A percentile compares a stretch with the other conserved stretches of the same genome.
These are phyloP conservation scores for Cydia pomonella DNA, from an alignment of 1,140 invertebrate genomes.

Conservation along the genomic window DNA sequence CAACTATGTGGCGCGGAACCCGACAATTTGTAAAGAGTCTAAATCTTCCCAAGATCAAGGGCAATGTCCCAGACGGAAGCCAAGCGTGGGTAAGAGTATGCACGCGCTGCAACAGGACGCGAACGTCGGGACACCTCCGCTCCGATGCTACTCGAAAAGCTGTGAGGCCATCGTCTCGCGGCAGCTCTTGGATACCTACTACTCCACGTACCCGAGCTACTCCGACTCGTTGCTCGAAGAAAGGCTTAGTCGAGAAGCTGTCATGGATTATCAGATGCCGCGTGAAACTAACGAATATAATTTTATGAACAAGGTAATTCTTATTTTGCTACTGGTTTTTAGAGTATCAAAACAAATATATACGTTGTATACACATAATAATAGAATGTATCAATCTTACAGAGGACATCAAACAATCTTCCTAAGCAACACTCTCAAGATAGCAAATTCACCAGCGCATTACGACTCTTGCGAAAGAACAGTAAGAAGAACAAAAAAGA, in stretches of 20 bases:
- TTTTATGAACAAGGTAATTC: slow-evolving; percentile 49
- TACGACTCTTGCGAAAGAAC: slow-evolving; percentile 54
- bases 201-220: slow-evolving; percentile 53
- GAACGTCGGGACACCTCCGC: slow-evolving; percentile 60
- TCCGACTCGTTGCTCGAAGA: slow-evolving; percentile 68
- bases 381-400: slow-evolving; percentile 41
- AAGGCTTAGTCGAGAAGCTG: slow-evolving; percentile 51
- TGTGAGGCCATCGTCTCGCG: slow-evolving; percentile 65
- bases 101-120: slow-evolving; percentile 54
- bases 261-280: neutral
- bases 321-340: neutral
- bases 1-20: slow-evolving; percentile 59
- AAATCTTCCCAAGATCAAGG: slow-evolving; percentile 20
- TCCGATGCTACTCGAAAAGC: slow-evolving; percentile 67
- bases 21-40: slow-evolving; percentile 42
- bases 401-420: slow-evolving; percentile 40
- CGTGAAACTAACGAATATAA: neutral
- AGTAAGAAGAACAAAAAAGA: slow-evolving; percentile 59
- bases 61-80: slow-evolving; percentile 43
- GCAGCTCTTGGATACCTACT: slow-evolving; percentile 45
- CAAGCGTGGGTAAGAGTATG: slow-evolving; percentile 57
- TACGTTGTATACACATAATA: no score
- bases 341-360: neutral
- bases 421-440: slow-evolving; percentile 33
- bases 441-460: slow-evolving; percentile 54